Evolutionary conservation across 2,113 vertebrate genomes (phyloP).

Genomic region (Psophia crepitans): DNA sequence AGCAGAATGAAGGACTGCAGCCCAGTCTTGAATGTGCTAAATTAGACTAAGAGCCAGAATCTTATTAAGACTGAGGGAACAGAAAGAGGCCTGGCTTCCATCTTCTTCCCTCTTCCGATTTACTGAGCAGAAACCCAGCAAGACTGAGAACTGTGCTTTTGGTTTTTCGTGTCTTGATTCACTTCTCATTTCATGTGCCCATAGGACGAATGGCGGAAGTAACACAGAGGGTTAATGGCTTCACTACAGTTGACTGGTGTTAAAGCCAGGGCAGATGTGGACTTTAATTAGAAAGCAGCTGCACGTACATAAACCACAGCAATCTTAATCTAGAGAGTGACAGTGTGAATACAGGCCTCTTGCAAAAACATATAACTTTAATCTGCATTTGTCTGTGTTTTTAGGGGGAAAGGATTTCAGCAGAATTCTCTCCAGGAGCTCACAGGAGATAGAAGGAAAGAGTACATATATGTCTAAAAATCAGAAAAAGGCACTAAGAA

Average conservation of each 20-base stretch:
- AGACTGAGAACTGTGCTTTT: not conserved
- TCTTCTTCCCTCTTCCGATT: not conserved
- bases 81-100: not conserved
- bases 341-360: not conserved
- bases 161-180: not conserved
- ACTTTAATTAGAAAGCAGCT: conserved; percentile 55
- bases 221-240: conserved; percentile 20
- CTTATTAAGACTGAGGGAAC: not conserved
- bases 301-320: conserved; percentile 31
- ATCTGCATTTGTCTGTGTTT: not conserved
- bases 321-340: conserved; percentile 12
- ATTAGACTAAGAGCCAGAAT: not conserved
- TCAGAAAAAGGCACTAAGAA: conserved; percentile 44
- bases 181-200: not conserved
- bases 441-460: not conserved
- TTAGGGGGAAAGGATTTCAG: not conserved
- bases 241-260: not conserved
- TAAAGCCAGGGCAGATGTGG: conserved; percentile 15
- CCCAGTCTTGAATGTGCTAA: not conserved
- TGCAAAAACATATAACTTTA: conserved; percentile 9
- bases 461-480: conserved; percentile 17
- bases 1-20: not conserved
- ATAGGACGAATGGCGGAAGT: not conserved
- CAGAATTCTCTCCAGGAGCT: not conserved
- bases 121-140: not conserved